Evolutionary conservation across 1,140 invertebrate genomes (phyloP), one percentile per base, ranked within the genome.

Genomic region (Drosophila oshimai): DNA sequence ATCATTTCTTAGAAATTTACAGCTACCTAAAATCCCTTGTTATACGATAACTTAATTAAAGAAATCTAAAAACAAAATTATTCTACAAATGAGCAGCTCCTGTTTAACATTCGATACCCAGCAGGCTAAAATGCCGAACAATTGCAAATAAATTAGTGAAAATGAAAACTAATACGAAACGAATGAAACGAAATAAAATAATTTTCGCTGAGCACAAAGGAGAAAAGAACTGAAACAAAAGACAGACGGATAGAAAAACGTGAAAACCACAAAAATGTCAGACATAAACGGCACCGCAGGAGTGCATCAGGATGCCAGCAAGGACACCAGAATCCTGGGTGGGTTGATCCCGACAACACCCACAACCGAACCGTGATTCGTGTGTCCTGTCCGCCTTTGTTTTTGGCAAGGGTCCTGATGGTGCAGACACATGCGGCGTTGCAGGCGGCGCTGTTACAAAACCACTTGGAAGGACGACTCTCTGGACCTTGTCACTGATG

Each of bases 231-330:
- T 28, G 39, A 33, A 64, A 78, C 74, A 68, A 83, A 61, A 33
- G 68, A 41, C 28, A 53, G 44, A 13, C 55, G n/a, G 51, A 36
- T 17, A 31, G 31, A 22, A 50, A 31, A 39, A 58, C 36, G 22
- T 70, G 28, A 53, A 79, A 84, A 86, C 80, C 80, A 57, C 80
- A 84, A 62, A 64, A 80, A 86, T 75, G 80, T 86, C 75, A 84
- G 86, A 80, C 78, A 80, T 75, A 84, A 84, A 86, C 75, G 80
- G 54, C 54, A 73, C 77, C 78, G 55, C 77, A 76, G 79, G 55
- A 80, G 15, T 15, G 45, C 50, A 33, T 18, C 15, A 2, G 12
- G 7, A 28, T 29, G 17, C 24, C 6, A 18, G 37, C 28, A 61
- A 4, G 57, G 51, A 42, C 13, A 33, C 49, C 44, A 36, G 34